phyloP scores from a whole-genome alignment of 1,140 invertebrate species.

The Drosophila triauraria region DNA sequence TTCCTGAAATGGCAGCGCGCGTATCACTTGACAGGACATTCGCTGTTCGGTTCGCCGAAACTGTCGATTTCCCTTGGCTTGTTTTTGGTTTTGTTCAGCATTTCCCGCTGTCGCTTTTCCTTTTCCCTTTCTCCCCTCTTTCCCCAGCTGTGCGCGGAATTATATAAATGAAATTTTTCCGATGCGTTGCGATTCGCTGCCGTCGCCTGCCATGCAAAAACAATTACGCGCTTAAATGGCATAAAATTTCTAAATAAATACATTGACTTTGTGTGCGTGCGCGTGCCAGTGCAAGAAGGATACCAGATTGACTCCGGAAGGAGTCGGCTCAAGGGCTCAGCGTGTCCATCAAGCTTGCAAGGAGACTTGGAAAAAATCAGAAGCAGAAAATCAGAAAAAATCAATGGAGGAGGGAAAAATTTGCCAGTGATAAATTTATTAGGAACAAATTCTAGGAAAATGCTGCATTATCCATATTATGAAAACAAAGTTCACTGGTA shows the following conservation, averaged over 20 bases:
- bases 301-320: constrained; percentile 3
- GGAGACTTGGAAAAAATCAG: no score
- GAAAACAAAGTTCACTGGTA: no score
- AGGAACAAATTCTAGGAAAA: no score
- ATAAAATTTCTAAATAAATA: constrained; percentile 80
- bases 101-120: constrained; percentile 16
- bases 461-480: no score
- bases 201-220: constrained; percentile 54
- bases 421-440: no score
- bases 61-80: constrained; percentile 31
- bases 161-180: constrained; percentile 69
- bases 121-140: background rate
- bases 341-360: no score
- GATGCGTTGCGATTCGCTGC: constrained; percentile 10
- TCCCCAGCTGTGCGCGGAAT: constrained; percentile 22
- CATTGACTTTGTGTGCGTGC: constrained; percentile 13
- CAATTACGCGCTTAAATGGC: constrained; percentile 78
- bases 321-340: constrained; percentile 6
- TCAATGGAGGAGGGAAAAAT: no score
- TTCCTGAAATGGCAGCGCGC: background rate
- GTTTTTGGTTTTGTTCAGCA: constrained; percentile 32
- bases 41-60: constrained; percentile 26
- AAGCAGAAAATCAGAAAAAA: no score
- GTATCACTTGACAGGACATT: constrained; percentile 36
- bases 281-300: background rate